phyloP scores from a whole-genome alignment of 2,888 invertebrate species.

The Mycalesis mineus region DNA sequence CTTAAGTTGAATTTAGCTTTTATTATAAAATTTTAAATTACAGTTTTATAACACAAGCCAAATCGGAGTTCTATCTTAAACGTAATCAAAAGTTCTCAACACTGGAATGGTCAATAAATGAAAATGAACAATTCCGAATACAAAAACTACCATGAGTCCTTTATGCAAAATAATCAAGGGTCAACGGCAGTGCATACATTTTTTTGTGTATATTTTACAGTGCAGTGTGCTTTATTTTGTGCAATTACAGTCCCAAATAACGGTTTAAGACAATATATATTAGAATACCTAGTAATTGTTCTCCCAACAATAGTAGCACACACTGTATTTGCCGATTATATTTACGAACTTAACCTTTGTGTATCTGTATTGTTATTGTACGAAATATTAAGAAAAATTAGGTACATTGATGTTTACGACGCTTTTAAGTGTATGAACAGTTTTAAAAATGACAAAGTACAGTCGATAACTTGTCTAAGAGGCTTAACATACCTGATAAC shows the following conservation, averaged over 20 bases:
- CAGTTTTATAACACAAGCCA: no score
- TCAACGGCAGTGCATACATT: slow-evolving; percentile 73
- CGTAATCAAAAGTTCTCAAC: no score
- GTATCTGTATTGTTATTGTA: slow-evolving; percentile 40
- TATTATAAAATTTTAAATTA: no score
- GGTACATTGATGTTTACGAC: slow-evolving; percentile 12
- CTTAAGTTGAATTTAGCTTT: no score
- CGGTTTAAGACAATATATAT: slow-evolving; percentile 45
- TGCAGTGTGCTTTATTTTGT: slow-evolving; percentile 53
- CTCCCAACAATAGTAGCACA: slow-evolving; percentile 76
- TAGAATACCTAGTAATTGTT: slow-evolving; percentile 78
- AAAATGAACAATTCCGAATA: slow-evolving; percentile 58
- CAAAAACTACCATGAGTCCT: slow-evolving; percentile 69
- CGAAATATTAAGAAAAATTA: slow-evolving; percentile 31
- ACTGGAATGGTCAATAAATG: background rate
- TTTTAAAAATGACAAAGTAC: slow-evolving; percentile 39
- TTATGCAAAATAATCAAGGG: slow-evolving; percentile 76
- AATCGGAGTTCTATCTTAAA: no score
- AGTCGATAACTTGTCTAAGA: slow-evolving; percentile 82
- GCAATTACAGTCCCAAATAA: slow-evolving; percentile 37
- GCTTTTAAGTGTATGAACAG: slow-evolving; percentile 21
- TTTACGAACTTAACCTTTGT: slow-evolving; percentile 50
- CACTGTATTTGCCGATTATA: slow-evolving; percentile 68
- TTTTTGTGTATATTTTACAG: slow-evolving; percentile 58
- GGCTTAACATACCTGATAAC: slow-evolving; percentile 85